A percentile compares a stretch with the other conserved stretches of the same genome.
Conservation (phyloP, 2,797 vertebrate genomes). For the Anolis apletophallus region DNA sequence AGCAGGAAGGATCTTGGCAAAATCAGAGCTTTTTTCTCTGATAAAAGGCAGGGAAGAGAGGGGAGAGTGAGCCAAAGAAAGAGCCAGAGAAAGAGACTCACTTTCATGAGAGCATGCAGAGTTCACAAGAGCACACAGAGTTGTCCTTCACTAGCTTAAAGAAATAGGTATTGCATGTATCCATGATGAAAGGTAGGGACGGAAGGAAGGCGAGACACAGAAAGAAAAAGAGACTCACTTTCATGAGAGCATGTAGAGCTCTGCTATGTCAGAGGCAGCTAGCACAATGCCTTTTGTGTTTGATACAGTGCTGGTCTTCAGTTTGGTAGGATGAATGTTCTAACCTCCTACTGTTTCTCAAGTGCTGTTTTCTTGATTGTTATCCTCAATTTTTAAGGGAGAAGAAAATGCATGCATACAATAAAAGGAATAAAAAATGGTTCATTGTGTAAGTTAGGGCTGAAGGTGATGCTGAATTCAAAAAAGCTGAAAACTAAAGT, state of each 20-base stretch:
- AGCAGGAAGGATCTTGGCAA: background rate
- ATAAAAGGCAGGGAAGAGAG: background rate
- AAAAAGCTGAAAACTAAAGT: background rate
- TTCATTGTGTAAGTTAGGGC: background rate
- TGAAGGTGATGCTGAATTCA: background rate
- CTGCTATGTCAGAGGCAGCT: background rate
- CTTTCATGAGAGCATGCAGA: background rate
- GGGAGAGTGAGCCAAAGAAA: background rate
- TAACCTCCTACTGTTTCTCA: background rate
- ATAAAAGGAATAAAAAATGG: background rate
- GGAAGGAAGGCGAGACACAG: background rate
- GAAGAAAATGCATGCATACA: background rate
- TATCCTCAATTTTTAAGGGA: background rate
- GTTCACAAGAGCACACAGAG: background rate
- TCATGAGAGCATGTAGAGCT: background rate
- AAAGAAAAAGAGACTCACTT: background rate
- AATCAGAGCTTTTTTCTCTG: background rate
- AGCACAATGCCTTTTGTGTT: background rate
- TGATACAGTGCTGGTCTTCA: background rate
- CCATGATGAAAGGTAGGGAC: background rate
- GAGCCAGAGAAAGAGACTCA: background rate
- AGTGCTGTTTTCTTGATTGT: background rate
- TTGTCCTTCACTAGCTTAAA: background rate
- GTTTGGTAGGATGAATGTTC: background rate
- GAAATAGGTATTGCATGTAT: background rate